Percentiles rank a stretch among this genome's conserved stretches.
phyloP scores from a whole-genome alignment of 2,113 vertebrate genomes.

The Willisornis vidua region DNA sequence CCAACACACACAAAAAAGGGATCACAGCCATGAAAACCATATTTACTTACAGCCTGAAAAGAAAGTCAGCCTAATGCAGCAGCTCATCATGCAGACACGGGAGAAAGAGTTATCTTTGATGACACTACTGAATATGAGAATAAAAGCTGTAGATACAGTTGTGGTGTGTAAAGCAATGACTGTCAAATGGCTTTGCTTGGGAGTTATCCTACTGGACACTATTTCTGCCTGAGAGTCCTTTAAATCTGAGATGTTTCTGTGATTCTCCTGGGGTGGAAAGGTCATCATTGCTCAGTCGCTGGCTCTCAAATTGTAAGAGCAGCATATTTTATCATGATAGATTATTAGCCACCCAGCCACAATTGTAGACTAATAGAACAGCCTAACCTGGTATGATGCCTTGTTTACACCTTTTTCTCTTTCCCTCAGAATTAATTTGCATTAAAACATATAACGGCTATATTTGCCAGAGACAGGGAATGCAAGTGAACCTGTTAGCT shows the following conservation, averaged over 20 bases:
- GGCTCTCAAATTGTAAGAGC: background rate
- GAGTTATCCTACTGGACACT: background rate
- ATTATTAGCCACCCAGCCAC: background rate
- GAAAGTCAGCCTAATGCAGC: background rate
- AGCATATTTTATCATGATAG: background rate
- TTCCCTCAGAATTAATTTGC: background rate
- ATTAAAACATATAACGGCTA: background rate
- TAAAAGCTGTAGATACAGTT: background rate
- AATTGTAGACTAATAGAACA: background rate
- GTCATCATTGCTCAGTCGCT: background rate
- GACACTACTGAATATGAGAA: background rate
- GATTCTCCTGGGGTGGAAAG: background rate
- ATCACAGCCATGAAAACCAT: background rate
- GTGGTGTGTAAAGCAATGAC: background rate
- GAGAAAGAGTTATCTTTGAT: background rate
- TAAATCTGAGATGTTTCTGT: background rate
- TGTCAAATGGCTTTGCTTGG: background rate
- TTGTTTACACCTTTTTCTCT: background rate
- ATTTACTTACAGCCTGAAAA: background rate
- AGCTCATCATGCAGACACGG: background rate
- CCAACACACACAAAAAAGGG: background rate
- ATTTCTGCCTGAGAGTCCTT: background rate
- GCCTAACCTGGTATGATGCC: background rate
- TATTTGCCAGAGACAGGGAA: background rate
- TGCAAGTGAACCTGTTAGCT: constrained; percentile 3